Percentiles rank a stretch among this genome's conserved stretches.
phyloP scores from a whole-genome alignment of 2,113 vertebrate species.

The Peromyscus californicus region DNA sequence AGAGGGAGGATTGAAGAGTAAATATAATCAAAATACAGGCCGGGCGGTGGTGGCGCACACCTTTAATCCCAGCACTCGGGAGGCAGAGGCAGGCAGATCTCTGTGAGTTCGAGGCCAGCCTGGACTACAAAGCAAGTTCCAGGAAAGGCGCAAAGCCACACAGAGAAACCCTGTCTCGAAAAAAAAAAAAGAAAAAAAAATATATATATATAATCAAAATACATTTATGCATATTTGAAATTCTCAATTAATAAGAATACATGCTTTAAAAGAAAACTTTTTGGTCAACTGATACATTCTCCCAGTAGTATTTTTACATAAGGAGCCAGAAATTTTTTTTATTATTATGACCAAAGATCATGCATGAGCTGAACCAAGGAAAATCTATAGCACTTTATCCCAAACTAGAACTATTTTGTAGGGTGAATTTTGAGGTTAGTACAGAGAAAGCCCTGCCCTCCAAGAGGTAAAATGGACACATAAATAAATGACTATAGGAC shows the following conservation, averaged over 20 bases:
- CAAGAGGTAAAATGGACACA: neutral
- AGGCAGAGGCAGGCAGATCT: too few species aligned
- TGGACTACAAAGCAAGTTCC: too few species aligned
- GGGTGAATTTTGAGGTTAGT: neutral
- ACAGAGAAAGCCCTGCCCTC: neutral
- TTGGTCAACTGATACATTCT: neutral
- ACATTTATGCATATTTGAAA: neutral
- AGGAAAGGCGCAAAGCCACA: too few species aligned
- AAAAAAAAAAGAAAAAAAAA: too few species aligned
- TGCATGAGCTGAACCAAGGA: neutral
- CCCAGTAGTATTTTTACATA: neutral
- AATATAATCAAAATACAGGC: neutral
- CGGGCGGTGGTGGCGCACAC: too few species aligned
- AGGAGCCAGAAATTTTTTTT: constrained; percentile 1
- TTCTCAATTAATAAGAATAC: neutral
- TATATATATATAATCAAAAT: neutral
- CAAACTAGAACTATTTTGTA: neutral
- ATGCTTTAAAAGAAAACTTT: too few species aligned
- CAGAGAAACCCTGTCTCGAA: too few species aligned
- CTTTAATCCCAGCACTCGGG: too few species aligned
- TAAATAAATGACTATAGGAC: neutral
- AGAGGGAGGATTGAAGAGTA: neutral
- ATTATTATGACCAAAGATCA: neutral
- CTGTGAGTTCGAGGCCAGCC: too few species aligned
- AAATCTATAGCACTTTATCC: neutral